These are phyloP conservation scores for Xanthia togata DNA, from an alignment of 2,888 invertebrate genomes.

Conservation along the genomic window DNA sequence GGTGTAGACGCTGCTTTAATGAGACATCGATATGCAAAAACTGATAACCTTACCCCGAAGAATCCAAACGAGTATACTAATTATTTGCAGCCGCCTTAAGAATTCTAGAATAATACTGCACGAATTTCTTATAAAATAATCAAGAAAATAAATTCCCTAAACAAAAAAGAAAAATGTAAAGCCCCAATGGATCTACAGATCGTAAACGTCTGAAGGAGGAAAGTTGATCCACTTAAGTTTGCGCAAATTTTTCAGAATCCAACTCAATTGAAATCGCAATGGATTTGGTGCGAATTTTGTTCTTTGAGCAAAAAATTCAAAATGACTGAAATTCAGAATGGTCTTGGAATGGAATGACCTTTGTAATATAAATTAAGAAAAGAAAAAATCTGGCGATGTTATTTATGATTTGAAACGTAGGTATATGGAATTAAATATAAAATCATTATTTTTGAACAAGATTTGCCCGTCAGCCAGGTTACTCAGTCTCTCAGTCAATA, in stretches of 20 bases:
- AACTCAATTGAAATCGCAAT: conserved; percentile 51
- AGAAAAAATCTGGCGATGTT: not conserved
- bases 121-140: not conserved
- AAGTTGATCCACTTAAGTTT: conserved; percentile 33
- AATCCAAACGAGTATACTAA: not conserved
- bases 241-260: conserved; percentile 33
- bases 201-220: not conserved
- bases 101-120: not conserved
- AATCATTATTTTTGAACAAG: not conserved
- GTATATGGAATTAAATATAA: not conserved
- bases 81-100: not conserved
- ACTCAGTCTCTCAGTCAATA: not conserved
- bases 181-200: conserved; percentile 2
- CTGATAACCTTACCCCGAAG: too few species aligned
- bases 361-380: not conserved
- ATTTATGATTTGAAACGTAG: not conserved
- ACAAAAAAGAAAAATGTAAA: not conserved
- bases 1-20: not conserved
- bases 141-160: not conserved
- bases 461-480: not conserved
- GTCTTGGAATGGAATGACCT: too few species aligned
- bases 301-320: not conserved
- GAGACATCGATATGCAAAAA: not conserved
- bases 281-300: conserved; percentile 9
- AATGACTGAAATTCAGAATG: too few species aligned